A percentile compares a stretch with the other conserved stretches of the same genome.
phyloP scores from a whole-genome alignment of 2,113 vertebrate species.

The Brienomyrus longianalis region DNA sequence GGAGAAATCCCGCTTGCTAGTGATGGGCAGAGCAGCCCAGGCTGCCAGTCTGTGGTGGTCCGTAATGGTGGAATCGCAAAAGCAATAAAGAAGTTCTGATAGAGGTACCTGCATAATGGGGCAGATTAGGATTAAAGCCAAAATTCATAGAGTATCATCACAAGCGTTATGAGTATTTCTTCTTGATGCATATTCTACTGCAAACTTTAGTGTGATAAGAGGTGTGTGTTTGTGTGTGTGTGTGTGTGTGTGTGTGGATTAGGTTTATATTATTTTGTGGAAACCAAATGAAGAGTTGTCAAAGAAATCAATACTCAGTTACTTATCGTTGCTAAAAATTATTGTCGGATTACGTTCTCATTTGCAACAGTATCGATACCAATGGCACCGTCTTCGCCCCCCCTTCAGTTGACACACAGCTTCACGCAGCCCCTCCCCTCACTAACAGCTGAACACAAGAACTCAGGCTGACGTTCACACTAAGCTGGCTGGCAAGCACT shows the following conservation, averaged over 20 bases:
- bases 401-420: too few species aligned
- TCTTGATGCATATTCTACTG: not conserved
- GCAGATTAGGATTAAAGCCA: not conserved
- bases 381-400: too few species aligned
- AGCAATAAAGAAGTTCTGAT: not conserved
- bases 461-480: too few species aligned
- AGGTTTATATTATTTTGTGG: not conserved
- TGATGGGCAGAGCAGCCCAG: not conserved
- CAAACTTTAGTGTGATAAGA: not conserved
- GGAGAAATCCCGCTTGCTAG: not conserved
- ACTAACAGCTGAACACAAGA: too few species aligned
- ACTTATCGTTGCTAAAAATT: too few species aligned
- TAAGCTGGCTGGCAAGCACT: too few species aligned
- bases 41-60: not conserved
- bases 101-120: not conserved
- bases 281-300: too few species aligned
- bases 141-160: not conserved
- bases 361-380: too few species aligned
- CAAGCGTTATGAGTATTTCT: not conserved
- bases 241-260: not conserved
- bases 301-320: too few species aligned
- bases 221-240: not conserved
- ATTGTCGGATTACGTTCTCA: too few species aligned
- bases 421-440: too few species aligned
- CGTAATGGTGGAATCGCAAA: not conserved